Evolutionary conservation across 2,797 vertebrate genomes (phyloP), one percentile per base, ranked within the genome.

Genomic region (Danio jaintianensis): DNA sequence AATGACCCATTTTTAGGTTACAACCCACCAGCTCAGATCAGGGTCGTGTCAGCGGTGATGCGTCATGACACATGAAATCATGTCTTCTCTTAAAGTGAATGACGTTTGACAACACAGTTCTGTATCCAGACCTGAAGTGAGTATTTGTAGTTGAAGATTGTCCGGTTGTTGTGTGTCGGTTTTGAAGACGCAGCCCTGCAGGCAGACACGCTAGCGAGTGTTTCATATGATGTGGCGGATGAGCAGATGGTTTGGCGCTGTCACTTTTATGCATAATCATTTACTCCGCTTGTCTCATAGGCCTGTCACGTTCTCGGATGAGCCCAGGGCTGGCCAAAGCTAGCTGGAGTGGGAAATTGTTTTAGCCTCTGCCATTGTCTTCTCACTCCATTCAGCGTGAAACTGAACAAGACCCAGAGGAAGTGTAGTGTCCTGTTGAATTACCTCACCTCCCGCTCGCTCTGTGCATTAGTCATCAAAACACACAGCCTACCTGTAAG

Each of bases 161-260:
- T 83, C 69, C 61, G 67, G 12, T 73, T 81, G 78, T 83, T 79
- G 45, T 80, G 55, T 36, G 50, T 59, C 48, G 4, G 18, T 82
- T 75, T 75, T 56, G 40, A 71, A 77, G 42, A 63, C 1, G 1
- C 50, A 38, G 42, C 67, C 63, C 64, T 62, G 45, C 13, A 66
- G 71, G 67, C 52, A 52, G 77, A 50, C 59, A 75, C 45, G 18
- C 78, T 58, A 48, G 53, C 70, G 76, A 73, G 67, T 52, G 63
- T 63, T 59, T 78, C 53, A 13, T 18, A 56, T 77, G 72, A 73
- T 63, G 81, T 83, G 77, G 73, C 20, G 47, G 70, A 81, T 52
- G 62, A 80, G 53, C 61, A 68, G 76, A 83, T 77, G 79, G 72
- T 74, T 84, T 85, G 79, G 82, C 76, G n/a, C 56, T 52, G 29